Evolutionary conservation across 2,113 vertebrate genomes (phyloP), one percentile per base, ranked within the genome.

Genomic region (Pedionomus torquatus): DNA sequence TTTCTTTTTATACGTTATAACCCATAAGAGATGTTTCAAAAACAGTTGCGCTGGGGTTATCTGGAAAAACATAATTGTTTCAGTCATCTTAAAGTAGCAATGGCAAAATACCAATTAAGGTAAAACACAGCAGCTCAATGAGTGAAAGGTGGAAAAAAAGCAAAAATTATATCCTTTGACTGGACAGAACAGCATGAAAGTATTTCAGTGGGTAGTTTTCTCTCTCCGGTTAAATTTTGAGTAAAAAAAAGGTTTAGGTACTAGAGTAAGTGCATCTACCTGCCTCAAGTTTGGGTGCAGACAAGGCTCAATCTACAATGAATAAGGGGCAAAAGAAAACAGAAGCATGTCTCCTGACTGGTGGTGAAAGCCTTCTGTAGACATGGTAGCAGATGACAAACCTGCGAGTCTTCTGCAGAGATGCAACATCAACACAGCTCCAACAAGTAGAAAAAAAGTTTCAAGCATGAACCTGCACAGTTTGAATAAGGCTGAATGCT

Each of bases 1-100:
- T 72, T 76, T 93, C 63, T 26, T 83, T 94, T 96, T 80, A 83
- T 60, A 65, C 46, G 16, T 69, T 74, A 90, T 31, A 93, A 90
- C 18, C 44, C 37, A 5, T 57, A 83, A 83, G 66, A 83, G 41
- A 95, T 61, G n/a, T 72, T 82, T 87, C 66, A 88, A 61, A 79
- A 85, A 72, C 9, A 55, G 82, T 49, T 88, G 49, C 49, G 31
- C 15, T 86, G 44, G 68, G 41, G n/a, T 33, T 81, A 86, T 70
- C 57, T 70, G 54, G 60, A 51, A 91, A 65, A 91, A 69, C 43
- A 49, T 31, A 83, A 84, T 55, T 0, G 0, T 60, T 95, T 78
- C 17, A 54, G 54, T 61, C 24, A 80, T 72, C 68, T 83, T 83
- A 80, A 74, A 85, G 88, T 39, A 79, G 39, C n/a, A 83, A 41